phyloP scores from a whole-genome alignment of 2,888 invertebrate genomes.

The Dysmachus trigonus region DNA sequence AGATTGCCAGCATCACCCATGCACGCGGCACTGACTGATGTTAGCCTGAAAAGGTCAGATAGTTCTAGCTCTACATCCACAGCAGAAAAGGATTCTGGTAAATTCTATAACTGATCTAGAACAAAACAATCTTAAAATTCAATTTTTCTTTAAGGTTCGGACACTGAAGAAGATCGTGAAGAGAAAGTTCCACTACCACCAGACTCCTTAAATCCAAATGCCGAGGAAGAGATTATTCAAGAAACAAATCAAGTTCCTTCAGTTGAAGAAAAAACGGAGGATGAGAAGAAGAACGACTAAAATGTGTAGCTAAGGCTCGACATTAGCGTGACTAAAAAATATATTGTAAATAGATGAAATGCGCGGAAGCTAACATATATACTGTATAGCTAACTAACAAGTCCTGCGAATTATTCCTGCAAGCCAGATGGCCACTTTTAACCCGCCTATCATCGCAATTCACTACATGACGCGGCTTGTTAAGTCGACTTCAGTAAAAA shows the following conservation, averaged over 20 bases:
- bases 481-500: neutral
- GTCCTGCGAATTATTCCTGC: neutral
- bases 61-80: conserved; percentile 53
- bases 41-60: conserved; percentile 26
- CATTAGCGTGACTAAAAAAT: neutral
- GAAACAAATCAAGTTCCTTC: neutral
- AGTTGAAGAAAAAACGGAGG: neutral
- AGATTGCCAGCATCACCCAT: conserved; percentile 55
- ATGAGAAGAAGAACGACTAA: conserved; percentile 31
- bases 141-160: conserved; percentile 42
- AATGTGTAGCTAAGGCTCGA: neutral
- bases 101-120: neutral
- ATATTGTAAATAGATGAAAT: conserved; percentile 13
- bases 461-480: neutral
- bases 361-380: neutral
- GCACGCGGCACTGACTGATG: neutral
- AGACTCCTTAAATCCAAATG: neutral
- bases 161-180: conserved; percentile 41
- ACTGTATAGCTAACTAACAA: neutral
- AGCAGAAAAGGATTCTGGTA: conserved; percentile 48
- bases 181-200: neutral
- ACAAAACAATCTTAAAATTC: neutral
- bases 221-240: neutral
- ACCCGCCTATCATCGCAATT: conserved; percentile 12
- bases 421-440: neutral